Base-by-base conservation (phyloP, 2,888 invertebrate species). In the Camptogramma bilineatum region DNA sequence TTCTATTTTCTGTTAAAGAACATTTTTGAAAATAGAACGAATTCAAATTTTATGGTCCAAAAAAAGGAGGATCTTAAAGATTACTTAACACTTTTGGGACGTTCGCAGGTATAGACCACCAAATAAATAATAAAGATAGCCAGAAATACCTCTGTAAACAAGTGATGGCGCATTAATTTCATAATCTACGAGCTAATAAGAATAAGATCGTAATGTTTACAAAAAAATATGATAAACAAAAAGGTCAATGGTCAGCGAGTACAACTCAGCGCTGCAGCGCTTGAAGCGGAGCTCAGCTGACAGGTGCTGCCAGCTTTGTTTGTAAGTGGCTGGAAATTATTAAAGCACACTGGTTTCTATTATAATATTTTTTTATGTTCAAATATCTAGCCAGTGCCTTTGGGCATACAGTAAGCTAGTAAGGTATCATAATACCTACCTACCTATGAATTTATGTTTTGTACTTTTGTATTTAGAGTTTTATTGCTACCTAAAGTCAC, bases 201-300 rank as follows among this genome's bases (percentile, higher is more conserved):
- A 59, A 64, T 54, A 62, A 58, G 34, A 62, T 54, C 72, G 77
- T 81, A 81, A 81, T 83, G 81, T 82, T 81, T 81, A 82, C 81
- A 78, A 81, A 84, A 85, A 82, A 83, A 81, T 79, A 80, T 70
- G 76, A 90, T 90, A 90, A 90, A 91, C 90, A 90, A 89, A 87
- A 87, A 89, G 90, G 91, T 90, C 90, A 90, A 89, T 80, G 90
- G 82, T 86, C 88, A 84, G 77, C 64, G 67, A 64, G 70, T 63
- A 75, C 76, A 77, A 79, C 68, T 78, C 75, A 90, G 89, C 90
- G 73, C 84, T 88, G 77, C 72, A 88, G 85, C 90, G 88, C 87
- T 89, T 71, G 81, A 51, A 83, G 88, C 84, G 86, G 85, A 81
- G 82, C 75, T 74, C 77, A 81, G 78, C 81, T 78, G 75, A 76